These are phyloP conservation scores for Aplochiton taeniatus DNA, from an alignment of 2,797 vertebrate species.

Conservation along the genomic window DNA sequence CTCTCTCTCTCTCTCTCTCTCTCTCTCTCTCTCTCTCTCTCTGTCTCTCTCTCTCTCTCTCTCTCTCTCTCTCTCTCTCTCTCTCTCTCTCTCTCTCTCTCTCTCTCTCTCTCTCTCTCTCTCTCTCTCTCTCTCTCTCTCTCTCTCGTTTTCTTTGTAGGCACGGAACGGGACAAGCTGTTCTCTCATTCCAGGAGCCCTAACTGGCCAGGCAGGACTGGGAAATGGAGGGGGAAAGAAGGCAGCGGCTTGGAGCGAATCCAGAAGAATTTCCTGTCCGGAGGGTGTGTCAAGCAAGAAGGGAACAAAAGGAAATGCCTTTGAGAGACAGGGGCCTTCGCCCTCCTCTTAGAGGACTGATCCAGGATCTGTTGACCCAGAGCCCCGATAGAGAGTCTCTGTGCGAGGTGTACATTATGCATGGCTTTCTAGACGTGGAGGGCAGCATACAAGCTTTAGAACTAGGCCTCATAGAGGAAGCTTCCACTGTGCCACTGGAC, in stretches of 20 bases:
- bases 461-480: conserved; percentile 18
- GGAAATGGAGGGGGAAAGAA: conserved; percentile 40
- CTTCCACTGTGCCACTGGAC: conserved; percentile 27
- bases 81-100: no score
- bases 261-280: conserved; percentile 67
- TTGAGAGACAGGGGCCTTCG: conserved; percentile 20
- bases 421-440: conserved; percentile 4
- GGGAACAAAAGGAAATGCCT: conserved; percentile 62
- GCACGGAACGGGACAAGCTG: conserved; percentile 45
- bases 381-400: not conserved
- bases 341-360: conserved; percentile 14
- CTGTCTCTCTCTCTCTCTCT: no score
- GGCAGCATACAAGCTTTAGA: not conserved
- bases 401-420: conserved; percentile 11
- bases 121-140: not conserved
- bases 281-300: conserved; percentile 49
- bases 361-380: conserved; percentile 1
- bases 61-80: no score
- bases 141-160: no score
- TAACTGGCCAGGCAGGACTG: conserved; percentile 19
- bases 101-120: no score
- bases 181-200: conserved; percentile 47
- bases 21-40: no score
- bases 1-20: no score
- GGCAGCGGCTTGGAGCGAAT: conserved; percentile 47